These are phyloP conservation scores for Microcebus tavaratra DNA, from an alignment of 2,113 vertebrate species.

Conservation along the genomic window DNA sequence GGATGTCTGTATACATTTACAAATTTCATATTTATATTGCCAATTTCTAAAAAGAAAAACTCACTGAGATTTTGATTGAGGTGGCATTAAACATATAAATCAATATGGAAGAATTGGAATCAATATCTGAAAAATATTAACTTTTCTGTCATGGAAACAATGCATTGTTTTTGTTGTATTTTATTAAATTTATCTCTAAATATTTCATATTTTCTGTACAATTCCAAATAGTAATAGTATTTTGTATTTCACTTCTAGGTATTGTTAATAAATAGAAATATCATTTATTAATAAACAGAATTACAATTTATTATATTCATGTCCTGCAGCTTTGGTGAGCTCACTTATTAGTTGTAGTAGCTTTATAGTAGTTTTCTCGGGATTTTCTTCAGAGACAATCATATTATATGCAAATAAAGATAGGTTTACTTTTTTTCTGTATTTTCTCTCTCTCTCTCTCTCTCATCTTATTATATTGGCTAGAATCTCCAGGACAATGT, in stretches of 20 bases:
- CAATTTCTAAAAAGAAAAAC: neutral
- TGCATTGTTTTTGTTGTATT: neutral
- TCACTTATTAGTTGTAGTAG: neutral
- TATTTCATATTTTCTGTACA: neutral
- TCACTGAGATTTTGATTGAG: neutral
- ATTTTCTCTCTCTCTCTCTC: neutral
- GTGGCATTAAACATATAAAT: neutral
- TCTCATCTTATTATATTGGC: neutral
- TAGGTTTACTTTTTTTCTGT: neutral
- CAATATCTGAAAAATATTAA: neutral
- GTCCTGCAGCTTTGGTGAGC: neutral
- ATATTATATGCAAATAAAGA: neutral
- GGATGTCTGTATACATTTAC: neutral
- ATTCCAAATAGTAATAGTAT: neutral
- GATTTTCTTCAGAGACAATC: neutral
- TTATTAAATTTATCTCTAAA: neutral
- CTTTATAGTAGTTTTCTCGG: neutral
- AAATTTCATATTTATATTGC: neutral
- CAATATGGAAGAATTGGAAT: neutral
- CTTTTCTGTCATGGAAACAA: neutral
- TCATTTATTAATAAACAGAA: neutral
- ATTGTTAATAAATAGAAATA: neutral
- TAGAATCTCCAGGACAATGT: neutral
- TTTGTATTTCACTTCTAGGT: neutral
- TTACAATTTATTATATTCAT: neutral